Base-by-base conservation (phyloP, 2,797 vertebrate species). In the Xenopus petersii region DNA sequence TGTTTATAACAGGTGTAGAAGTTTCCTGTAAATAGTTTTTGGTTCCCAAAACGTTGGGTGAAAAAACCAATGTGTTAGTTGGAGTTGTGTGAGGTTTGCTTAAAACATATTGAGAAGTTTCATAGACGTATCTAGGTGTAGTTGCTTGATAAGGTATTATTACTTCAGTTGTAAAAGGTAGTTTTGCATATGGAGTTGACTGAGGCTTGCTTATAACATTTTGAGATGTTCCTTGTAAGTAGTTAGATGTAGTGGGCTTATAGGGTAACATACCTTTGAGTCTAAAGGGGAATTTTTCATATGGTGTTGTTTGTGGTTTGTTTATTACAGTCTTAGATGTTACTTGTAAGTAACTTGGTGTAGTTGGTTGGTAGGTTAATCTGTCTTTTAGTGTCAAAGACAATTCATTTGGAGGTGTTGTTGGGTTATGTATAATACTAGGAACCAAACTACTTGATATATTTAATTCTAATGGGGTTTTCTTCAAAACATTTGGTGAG, bases 231-330 rank as follows among this genome's bases (percentile, higher is more conserved):
- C 10, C 30, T n/a, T 17, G 13, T 11, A 70, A 56, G 51, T 47
- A 47, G 9, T 26, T 70, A 46, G 46, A 60, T 61, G 62, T 74
- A 7, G 71, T 74, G 16, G 66, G 56, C 51, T 58, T 24, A n/a
- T 65, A 13, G 24, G 7, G 36, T 42, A 65, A 42, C 42, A 16
- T 12, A 70, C 36, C 33, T 21, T 46, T 51, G 2, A 2, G 49
- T 51, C 11, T 51, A 51, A 9, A 49, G 2, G 15, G 49, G 1
- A 15, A 0, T 51, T 51, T 15, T 51, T 15, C 5, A 51, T 15
- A 4, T 12, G 11, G 1, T 51, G 15, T 51, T 51, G 4, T 51
- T 10, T 51, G 49, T 51, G 49, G 12, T 51, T 51, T 10, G 15
- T 15, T 15, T 51, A 51, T 51, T 12, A 12, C 49, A 51, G 15